Base-by-base conservation (phyloP, 2,113 vertebrate genomes). In the Lasiurus borealis region DNA sequence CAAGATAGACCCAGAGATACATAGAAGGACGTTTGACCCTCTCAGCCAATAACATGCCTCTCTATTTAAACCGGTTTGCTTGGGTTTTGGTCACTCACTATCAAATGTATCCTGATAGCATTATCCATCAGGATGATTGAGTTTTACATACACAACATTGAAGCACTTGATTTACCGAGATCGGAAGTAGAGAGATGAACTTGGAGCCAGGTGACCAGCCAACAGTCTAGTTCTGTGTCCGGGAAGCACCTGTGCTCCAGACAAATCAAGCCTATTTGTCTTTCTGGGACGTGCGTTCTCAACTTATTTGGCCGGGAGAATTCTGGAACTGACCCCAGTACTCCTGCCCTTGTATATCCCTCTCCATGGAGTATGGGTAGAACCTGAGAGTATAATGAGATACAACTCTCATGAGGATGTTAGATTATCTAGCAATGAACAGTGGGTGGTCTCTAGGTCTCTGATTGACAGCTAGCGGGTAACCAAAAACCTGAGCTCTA, bases 101-200 rank as follows among this genome's bases (percentile, higher is more conserved):
- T 10, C 48, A 94, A 95, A 40, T 64, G 18, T 87, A 57, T 76
- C 18, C 48, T 54, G 52, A 66, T 31, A 85, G 21, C n/a, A 54
- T 86, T 75, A 83, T 88, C 78, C 66, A 84, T 87, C 73, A 93
- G 14, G 25, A 23, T 29, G 59, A 91, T 3, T 85, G 40, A 46
- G 6, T 68, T 92, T 88, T 82, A 95, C 36, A 64, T 66, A 54
- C 2, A 81, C n/a, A 95, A 52, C 3, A 62, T 66, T 69, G 77
- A 76, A 72, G 14, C 8, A 50, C 80, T 5, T 87, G 71, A 69
- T 80, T 77, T 76, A 77, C 46, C 90, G 66, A 92, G 34, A 88
- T 19, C 29, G 90, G 29, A 94, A 83, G 7, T 54, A 82, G 8
- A 93, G 68, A 85, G 94, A 85, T 73, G 25, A 91, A 83, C 34